Evolutionary conservation across 2,797 vertebrate species (phyloP).

Genomic region (Acanthurus tractus): DNA sequence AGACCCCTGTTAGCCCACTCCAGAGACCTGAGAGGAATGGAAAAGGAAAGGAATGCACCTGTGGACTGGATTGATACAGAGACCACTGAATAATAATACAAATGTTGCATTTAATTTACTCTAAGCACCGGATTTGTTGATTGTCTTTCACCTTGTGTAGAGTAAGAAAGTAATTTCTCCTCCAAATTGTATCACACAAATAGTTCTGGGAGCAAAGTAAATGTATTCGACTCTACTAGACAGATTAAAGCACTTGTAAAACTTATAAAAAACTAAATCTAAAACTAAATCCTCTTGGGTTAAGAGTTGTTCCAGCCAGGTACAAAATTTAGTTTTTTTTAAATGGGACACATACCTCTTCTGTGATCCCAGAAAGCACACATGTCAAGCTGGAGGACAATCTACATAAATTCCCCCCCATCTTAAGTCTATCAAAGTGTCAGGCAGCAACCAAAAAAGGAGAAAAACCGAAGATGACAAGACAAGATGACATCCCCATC

Average conservation of each 20-base stretch:
- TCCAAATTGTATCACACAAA: background rate
- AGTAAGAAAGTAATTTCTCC: background rate
- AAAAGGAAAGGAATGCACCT: slow-evolving; percentile 63
- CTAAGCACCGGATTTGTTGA: slow-evolving; percentile 9
- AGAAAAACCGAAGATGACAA: slow-evolving; percentile 53
- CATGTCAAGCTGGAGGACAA: background rate
- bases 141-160: background rate
- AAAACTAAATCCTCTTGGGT: background rate
- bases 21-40: slow-evolving; percentile 63
- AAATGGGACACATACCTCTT: slow-evolving; percentile 3
- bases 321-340: slow-evolving; percentile 5
- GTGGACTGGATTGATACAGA: slow-evolving; percentile 34
- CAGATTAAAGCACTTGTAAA: background rate
- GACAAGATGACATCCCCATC: slow-evolving; percentile 71
- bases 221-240: background rate
- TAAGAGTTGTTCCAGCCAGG: slow-evolving; percentile 1
- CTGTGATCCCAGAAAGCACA: background rate
- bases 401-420: slow-evolving; percentile 11
- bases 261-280: too few species aligned
- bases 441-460: slow-evolving; percentile 56
- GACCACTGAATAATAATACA: background rate
- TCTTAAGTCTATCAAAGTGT: slow-evolving; percentile 24
- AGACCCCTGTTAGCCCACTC: slow-evolving; percentile 61
- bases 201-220: background rate
- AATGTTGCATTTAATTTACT: slow-evolving; percentile 16